phyloP scores from a whole-genome alignment of 2,888 invertebrate species.

The Spodoptera exigua region DNA sequence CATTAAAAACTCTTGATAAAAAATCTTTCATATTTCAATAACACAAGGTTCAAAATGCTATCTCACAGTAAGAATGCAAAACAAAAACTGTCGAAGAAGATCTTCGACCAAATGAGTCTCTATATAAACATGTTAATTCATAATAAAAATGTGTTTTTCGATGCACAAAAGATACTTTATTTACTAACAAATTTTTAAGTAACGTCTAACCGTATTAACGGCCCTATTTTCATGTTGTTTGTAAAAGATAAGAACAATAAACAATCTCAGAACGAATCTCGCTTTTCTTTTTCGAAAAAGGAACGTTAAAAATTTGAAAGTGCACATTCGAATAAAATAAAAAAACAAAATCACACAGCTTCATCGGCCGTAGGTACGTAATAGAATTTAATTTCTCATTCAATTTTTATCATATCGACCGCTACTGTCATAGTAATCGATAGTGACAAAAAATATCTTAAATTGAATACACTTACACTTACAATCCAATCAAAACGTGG shows the following conservation, averaged over 20 bases:
- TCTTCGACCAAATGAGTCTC: constrained; percentile 84
- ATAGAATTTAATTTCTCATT: constrained; percentile 45
- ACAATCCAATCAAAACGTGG: constrained; percentile 36
- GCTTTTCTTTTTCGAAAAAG: constrained; percentile 17
- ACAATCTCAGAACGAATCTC: constrained; percentile 8
- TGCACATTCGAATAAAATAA: constrained; percentile 37
- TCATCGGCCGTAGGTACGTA: constrained; percentile 33
- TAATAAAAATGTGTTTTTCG: constrained; percentile 82
- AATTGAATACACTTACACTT: constrained; percentile 39
- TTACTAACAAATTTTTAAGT: constrained; percentile 83
- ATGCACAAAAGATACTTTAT: constrained; percentile 75
- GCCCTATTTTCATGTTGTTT: constrained; percentile 70
- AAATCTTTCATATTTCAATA: constrained; percentile 56
- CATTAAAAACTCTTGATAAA: constrained; percentile 55
- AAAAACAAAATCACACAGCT: constrained; percentile 44
- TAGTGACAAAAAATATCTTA: constrained; percentile 53
- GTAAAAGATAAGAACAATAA: constrained; percentile 62
- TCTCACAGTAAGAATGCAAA: constrained; percentile 62
- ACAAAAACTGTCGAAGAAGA: constrained; percentile 76
- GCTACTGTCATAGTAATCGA: constrained; percentile 40
- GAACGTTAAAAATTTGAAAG: constrained; percentile 45
- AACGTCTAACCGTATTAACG: constrained; percentile 74
- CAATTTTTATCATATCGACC: constrained; percentile 40
- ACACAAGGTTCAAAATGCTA: constrained; percentile 58
- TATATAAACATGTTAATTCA: constrained; percentile 88